A percentile compares a stretch with the other conserved stretches of the same genome.
phyloP scores from a whole-genome alignment of 2,113 vertebrate species.

The Psephotus haematonotus region DNA sequence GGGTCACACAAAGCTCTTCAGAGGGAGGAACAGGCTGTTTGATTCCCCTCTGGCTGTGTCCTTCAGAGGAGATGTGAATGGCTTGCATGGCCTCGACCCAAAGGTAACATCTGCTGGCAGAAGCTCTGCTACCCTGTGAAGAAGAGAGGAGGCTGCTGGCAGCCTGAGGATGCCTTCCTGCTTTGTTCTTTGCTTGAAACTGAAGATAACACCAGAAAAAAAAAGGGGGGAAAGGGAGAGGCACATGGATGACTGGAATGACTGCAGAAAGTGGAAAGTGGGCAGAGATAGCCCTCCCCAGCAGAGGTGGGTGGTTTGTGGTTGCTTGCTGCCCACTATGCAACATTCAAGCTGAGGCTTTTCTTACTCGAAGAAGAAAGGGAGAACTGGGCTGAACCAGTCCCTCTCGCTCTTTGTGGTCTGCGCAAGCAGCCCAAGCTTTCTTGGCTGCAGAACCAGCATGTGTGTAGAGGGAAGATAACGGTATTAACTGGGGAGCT shows the following conservation, averaged over 20 bases:
- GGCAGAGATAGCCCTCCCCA: neutral
- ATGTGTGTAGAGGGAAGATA: neutral
- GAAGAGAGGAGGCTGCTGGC: neutral
- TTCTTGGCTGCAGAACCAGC: neutral
- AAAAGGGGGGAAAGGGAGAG: no score
- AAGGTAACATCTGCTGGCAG: neutral
- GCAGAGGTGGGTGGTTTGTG: neutral
- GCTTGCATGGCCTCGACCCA: neutral
- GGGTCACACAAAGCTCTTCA: neutral
- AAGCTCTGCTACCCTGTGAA: neutral
- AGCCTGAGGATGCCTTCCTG: neutral
- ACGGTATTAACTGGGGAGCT: neutral
- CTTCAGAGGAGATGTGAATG: neutral
- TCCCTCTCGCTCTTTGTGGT: neutral
- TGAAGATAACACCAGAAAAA: neutral
- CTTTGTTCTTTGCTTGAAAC: neutral
- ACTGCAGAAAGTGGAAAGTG: neutral
- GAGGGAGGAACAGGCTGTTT: neutral
- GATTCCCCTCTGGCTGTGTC: neutral
- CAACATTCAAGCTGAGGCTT: neutral
- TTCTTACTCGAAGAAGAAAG: neutral
- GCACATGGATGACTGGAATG: neutral
- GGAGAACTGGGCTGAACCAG: neutral
- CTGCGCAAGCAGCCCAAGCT: neutral
- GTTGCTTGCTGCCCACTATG: neutral